These are phyloP conservation scores for Chitala chitala DNA, from an alignment of 2,113 vertebrate species.

Conservation along the genomic window DNA sequence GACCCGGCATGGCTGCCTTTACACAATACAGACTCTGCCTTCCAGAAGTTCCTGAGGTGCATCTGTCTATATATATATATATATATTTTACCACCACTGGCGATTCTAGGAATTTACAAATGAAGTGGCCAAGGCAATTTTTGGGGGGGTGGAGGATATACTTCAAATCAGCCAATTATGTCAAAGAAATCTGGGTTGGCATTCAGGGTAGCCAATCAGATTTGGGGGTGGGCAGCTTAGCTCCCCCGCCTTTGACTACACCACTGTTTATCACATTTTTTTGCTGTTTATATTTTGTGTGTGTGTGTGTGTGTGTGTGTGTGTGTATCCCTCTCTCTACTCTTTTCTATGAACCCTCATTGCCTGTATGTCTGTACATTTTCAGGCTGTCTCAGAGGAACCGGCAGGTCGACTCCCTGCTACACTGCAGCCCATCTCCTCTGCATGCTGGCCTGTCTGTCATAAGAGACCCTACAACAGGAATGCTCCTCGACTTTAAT, in stretches of 20 bases:
- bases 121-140: too few species aligned
- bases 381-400: constrained; percentile 67
- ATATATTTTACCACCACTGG: too few species aligned
- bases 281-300: neutral
- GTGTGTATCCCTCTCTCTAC: neutral
- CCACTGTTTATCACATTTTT: too few species aligned
- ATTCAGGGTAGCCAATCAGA: too few species aligned
- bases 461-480: constrained; percentile 80
- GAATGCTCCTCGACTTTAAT: constrained; percentile 76
- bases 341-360: neutral
- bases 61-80: neutral
- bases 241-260: too few species aligned
- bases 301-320: neutral
- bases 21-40: constrained; percentile 70
- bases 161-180: too few species aligned
- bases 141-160: too few species aligned
- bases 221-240: too few species aligned
- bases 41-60: constrained; percentile 74
- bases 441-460: constrained; percentile 76
- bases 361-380: constrained; percentile 4
- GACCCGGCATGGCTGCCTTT: constrained; percentile 79
- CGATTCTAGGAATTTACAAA: too few species aligned
- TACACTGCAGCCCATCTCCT: constrained; percentile 55
- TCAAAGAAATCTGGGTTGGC: too few species aligned
- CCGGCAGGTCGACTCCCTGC: constrained; percentile 64